A percentile compares a stretch with the other conserved stretches of the same genome.
Evolutionary conservation across 1,140 invertebrate species (phyloP).

Genomic region (Drosophila arawakana): DNA sequence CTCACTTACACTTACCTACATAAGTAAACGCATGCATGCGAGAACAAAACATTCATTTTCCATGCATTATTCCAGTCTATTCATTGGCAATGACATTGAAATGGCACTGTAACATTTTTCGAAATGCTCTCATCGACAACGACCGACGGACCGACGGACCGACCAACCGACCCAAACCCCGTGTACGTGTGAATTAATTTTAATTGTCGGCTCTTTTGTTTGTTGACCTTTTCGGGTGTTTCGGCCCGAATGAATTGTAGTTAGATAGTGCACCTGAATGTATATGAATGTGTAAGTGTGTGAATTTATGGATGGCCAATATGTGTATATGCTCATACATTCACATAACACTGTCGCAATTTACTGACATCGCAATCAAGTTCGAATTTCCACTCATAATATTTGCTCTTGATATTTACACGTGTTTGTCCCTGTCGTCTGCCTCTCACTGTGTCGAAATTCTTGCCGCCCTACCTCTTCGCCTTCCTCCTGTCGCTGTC

Average conservation of each 20-base stretch:
- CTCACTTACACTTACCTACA: constrained; percentile 31
- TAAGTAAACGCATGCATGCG: constrained; percentile 13
- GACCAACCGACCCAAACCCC: background rate
- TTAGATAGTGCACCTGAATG: constrained; percentile 19
- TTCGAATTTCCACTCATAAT: constrained; percentile 43
- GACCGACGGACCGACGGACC: background rate
- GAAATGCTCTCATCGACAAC: constrained; percentile 34
- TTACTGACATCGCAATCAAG: constrained; percentile 34
- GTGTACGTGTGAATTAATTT: constrained; percentile 65
- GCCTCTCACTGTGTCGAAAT: background rate
- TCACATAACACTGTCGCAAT: constrained; percentile 33
- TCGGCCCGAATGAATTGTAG: background rate
- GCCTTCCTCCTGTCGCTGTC: background rate
- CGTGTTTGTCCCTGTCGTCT: constrained; percentile 52
- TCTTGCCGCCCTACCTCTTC: background rate
- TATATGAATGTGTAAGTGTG: constrained; percentile 1
- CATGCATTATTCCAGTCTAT: constrained; percentile 46
- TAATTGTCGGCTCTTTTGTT: constrained; percentile 61
- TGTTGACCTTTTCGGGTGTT: constrained; percentile 64
- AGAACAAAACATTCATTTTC: constrained; percentile 34
- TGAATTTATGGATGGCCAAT: background rate
- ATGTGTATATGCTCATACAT: too few species aligned
- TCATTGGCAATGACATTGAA: constrained; percentile 78
- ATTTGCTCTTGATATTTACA: constrained; percentile 68
- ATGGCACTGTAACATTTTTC: constrained; percentile 50